Evolutionary conservation across 2,888 invertebrate species (phyloP).

Genomic region (Lithosia quadra): DNA sequence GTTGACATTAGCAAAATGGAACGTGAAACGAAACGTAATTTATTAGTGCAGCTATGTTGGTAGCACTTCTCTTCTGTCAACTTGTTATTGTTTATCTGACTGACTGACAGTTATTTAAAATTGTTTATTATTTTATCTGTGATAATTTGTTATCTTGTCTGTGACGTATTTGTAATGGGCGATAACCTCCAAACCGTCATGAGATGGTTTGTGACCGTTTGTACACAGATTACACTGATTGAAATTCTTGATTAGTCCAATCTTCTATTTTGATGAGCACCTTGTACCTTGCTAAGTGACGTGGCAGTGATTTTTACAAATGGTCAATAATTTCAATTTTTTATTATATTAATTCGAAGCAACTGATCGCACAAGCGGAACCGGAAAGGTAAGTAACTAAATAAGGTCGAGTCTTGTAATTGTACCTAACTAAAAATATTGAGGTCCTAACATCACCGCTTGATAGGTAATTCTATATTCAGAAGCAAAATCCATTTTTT

Average conservation of each 20-base stretch:
- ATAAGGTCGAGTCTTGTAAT: too few species aligned
- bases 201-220: neutral
- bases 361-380: too few species aligned
- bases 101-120: neutral
- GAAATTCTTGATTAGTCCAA: neutral
- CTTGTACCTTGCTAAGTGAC: neutral
- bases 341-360: neutral
- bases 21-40: neutral
- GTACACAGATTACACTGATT: neutral
- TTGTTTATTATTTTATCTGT: neutral
- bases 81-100: neutral
- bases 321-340: too few species aligned
- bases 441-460: too few species aligned
- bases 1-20: slow-evolving; percentile 1
- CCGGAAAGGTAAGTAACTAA: too few species aligned
- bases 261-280: neutral
- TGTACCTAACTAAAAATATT: too few species aligned
- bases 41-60: neutral
- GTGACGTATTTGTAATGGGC: neutral
- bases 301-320: neutral
- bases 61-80: neutral
- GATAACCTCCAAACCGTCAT: neutral
- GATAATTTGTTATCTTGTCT: neutral
- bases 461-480: too few species aligned
- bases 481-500: too few species aligned